Evolutionary conservation across 2,888 invertebrate species (phyloP), one percentile per base, ranked within the genome.

Genomic region (Punctoribates punctum): DNA sequence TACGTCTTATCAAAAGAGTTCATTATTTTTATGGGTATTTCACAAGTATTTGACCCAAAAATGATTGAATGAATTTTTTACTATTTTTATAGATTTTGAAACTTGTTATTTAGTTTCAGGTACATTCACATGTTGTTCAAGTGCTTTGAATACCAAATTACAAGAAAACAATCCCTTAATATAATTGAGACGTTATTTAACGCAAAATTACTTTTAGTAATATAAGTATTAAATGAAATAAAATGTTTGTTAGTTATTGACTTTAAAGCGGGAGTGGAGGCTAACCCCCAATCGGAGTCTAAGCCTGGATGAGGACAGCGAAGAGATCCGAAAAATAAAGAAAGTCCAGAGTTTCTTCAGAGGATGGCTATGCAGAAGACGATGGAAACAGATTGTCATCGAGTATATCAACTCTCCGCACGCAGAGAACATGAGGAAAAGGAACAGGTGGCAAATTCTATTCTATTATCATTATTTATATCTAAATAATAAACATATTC

Each of bases 351-450:
- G 94, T 83, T 94, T 95, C 85, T 94, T 95, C 85, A 88, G 94
- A 8, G 95, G 95, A 15, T 95, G 95, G 95, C 84, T 95, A 75
- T 95, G 94, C 83, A 88, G 95, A 15, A 87, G 94, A 11, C 87
- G 94, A 60, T 95, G 95, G 95, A 95, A 95, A 84, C 94, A 94
- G 84, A 95, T 95, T 76, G 94, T 95, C 23, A 94, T 94, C 81
- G 92, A 94, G 83, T 95, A 95, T 84, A 95, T 95, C 82, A 92
- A 93, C 83, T 94, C 93, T 78, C 94, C 94, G 0, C 94, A 95
- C 83, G 94, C 94, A 0, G 94, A 94, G 83, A 94, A 92, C 83
- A 94, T 95, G 94, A 86, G 94, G 75, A 94, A 94, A 83, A 85
- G 95, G 77, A 95, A 95, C 86, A 91, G 91, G 89, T 90, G 84